phyloP scores from a whole-genome alignment of 2,113 vertebrate genomes.

The Mormyrus lacerda region DNA sequence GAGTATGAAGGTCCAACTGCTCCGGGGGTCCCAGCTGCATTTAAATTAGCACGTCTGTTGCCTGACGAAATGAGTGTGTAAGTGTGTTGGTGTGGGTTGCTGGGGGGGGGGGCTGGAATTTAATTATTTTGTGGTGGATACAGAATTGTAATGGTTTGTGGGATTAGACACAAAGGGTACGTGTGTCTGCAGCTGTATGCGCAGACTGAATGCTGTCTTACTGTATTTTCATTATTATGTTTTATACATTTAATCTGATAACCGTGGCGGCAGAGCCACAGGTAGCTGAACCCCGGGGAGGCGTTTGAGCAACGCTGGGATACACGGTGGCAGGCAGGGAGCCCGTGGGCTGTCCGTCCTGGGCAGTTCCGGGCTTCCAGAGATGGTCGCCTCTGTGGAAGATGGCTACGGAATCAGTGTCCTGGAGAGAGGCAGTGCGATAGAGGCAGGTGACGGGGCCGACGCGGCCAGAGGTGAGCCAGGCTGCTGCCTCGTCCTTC shows the following conservation, averaged over 20 bases:
- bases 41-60: neutral
- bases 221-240: neutral
- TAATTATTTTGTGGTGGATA: slow-evolving; percentile 17
- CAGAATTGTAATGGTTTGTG: slow-evolving; percentile 32
- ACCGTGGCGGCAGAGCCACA: neutral
- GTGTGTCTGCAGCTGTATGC: slow-evolving; percentile 11
- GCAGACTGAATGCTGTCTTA: neutral
- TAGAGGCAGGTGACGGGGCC: neutral
- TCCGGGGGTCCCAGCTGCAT: neutral
- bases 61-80: neutral
- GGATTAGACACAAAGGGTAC: neutral
- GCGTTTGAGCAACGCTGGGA: neutral
- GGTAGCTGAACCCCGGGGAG: neutral
- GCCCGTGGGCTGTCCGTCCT: neutral
- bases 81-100: slow-evolving; percentile 19
- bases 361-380: neutral
- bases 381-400: neutral
- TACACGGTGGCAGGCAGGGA: neutral
- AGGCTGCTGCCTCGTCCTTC: neutral
- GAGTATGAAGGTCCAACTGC: neutral
- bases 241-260: neutral
- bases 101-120: neutral
- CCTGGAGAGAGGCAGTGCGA: neutral
- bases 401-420: neutral
- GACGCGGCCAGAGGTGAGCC: neutral